Base-by-base conservation (phyloP, 2,113 vertebrate genomes). In the Gymnorhina tibicen region DNA sequence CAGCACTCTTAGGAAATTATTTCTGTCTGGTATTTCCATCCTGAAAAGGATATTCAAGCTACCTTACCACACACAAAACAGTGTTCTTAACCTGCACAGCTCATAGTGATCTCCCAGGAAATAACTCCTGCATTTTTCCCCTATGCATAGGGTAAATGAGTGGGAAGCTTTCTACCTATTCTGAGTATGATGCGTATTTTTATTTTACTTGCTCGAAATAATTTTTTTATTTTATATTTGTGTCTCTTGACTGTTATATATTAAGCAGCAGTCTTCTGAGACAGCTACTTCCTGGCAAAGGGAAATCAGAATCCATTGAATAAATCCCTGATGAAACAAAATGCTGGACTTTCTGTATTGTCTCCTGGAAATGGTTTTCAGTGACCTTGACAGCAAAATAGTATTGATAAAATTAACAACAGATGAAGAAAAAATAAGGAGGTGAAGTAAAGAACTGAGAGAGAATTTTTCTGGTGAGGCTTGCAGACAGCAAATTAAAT, bases 21-120 rank as follows among this genome's bases (percentile, higher is more conserved):
- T 93, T 88, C 67, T 94, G 83, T 77, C 93, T 81, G 74, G n/a
- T 32, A 63, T 73, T 93, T 94, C 52, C 91, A 76, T 83, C 88
- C 59, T 15, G 60, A 49, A 86, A 81, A 93, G 59, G 42, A 66
- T 68, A 59, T 82, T 58, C 66, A 76, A 91, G 60, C 88, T 81
- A 27, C 32, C 30, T 66, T 83, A 55, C 90, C 91, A 42, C 35
- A 50, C 53, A 89, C 46, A 85, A 83, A 75, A 21, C 39, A 21
- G 22, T 47, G 37, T 47, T 68, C 18, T 87, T 77, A 80, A 80
- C 53, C 60, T 74, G 26, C 52, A 41, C 44, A 37, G n/a, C 55
- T 62, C 46, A 50, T 50, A 68, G 15, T 37, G 18, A 67, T 55
- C 47, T 83, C 56, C 49, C 37, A 44, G 27, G 33, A 83, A 49